phyloP scores from a whole-genome alignment of 2,888 invertebrate species.

The Tortricodes alternella region DNA sequence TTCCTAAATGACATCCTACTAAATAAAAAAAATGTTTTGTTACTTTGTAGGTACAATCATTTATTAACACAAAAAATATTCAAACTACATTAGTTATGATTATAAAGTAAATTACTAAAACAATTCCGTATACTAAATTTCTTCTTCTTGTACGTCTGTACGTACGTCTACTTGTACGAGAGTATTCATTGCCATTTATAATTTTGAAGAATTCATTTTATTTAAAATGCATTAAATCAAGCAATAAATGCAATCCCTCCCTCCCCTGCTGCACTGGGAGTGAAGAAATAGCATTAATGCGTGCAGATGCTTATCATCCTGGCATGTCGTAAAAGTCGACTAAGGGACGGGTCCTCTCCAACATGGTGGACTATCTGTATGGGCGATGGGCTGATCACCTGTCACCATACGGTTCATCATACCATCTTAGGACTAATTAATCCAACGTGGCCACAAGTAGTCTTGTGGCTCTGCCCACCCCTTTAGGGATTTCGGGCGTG shows the following conservation, averaged over 20 bases:
- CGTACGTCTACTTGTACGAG: neutral
- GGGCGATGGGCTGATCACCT: no score
- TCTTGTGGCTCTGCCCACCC: no score
- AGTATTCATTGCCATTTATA: neutral
- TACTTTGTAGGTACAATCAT: slow-evolving; percentile 29
- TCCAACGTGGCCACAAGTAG: no score
- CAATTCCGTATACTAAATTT: neutral
- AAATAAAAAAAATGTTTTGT: slow-evolving; percentile 14
- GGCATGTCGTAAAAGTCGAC: no score
- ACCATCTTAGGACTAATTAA: no score
- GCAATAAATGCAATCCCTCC: neutral
- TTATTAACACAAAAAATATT: slow-evolving; percentile 24
- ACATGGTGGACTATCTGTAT: no score
- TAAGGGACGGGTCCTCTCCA: no score
- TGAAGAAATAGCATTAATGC: no score
- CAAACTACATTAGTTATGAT: slow-evolving; percentile 18
- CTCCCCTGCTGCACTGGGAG: no score
- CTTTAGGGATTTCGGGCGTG: no score
- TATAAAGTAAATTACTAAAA: slow-evolving; percentile 12
- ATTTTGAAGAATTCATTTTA: neutral
- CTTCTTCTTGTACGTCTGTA: neutral
- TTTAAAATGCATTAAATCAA: neutral
- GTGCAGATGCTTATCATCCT: no score
- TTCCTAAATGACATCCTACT: slow-evolving; percentile 25
- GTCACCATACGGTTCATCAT: no score